phyloP scores from a whole-genome alignment of 64 coral and sea anemone species.

The Montipora efflorescens region DNA sequence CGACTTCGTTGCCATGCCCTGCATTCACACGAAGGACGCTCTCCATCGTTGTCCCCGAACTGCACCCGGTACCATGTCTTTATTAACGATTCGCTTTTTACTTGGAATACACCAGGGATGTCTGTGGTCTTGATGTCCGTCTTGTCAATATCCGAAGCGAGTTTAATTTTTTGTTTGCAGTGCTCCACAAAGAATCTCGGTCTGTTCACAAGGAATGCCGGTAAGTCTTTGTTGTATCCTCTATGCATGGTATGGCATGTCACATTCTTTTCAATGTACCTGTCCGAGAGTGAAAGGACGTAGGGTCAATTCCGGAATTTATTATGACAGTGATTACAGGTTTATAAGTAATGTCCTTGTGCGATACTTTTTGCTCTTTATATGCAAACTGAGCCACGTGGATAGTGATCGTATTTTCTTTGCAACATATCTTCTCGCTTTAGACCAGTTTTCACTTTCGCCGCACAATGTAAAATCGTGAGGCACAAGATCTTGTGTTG shows the following conservation, averaged over 20 bases:
- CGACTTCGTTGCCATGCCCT: constrained; percentile 44
- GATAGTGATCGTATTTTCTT: too few species aligned
- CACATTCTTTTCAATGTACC: constrained; percentile 40
- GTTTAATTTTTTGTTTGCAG: too few species aligned
- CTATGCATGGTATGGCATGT: constrained; percentile 3
- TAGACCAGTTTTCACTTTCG: background rate
- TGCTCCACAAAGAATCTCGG: constrained; percentile 13
- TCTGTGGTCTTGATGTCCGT: too few species aligned
- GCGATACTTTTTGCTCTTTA: too few species aligned
- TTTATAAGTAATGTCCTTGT: too few species aligned
- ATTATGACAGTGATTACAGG: too few species aligned
- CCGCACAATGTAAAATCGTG: background rate
- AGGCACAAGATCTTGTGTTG: background rate
- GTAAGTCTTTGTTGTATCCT: constrained; percentile 19
- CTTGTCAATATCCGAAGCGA: too few species aligned
- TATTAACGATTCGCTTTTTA: constrained; percentile 4
- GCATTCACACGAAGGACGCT: constrained; percentile 53
- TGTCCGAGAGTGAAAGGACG: background rate
- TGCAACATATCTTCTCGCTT: too few species aligned
- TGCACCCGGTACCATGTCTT: constrained; percentile 15
- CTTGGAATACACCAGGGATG: constrained; percentile 13
- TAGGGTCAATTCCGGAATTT: background rate
- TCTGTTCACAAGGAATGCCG: constrained; percentile 31
- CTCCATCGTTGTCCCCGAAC: constrained; percentile 26
- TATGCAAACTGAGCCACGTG: too few species aligned